A percentile compares a stretch with the other conserved stretches of the same genome.
Conservation (phyloP, 2,113 vertebrate genomes). For the Pyxicephalus adspersus region DNA sequence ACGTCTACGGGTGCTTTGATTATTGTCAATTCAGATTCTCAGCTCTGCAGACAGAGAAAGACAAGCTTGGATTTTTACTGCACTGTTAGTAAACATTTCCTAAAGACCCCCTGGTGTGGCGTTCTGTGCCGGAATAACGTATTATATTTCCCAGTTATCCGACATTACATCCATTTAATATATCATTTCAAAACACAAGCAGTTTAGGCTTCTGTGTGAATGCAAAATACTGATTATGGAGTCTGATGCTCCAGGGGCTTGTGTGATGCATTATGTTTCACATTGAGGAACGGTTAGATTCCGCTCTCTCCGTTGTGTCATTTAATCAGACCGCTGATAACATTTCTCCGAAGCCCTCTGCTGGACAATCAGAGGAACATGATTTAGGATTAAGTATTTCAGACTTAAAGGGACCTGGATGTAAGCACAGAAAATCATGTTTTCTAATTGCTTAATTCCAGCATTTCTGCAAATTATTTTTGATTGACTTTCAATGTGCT, state of each 20-base stretch:
- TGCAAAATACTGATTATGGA: constrained; percentile 45
- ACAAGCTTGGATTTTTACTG: background rate
- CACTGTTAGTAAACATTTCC: constrained; percentile 22
- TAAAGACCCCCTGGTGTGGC: background rate
- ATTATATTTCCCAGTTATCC: constrained; percentile 15
- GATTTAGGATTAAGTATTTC: too few relatives aligned
- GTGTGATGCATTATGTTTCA: constrained; percentile 25
- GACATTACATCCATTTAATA: constrained; percentile 39
- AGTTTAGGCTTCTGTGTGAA: constrained; percentile 36
- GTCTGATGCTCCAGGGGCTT: constrained; percentile 33
- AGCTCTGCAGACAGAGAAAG: too few relatives aligned
- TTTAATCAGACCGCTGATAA: constrained; percentile 5
- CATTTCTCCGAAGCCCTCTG: constrained; percentile 43
- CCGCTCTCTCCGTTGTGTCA: constrained; percentile 8
- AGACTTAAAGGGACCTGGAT: too few relatives aligned
- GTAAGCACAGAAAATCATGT: too few relatives aligned
- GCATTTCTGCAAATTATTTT: too few relatives aligned
- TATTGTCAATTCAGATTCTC: too few relatives aligned
- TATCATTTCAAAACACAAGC: constrained; percentile 21
- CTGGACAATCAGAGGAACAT: constrained; percentile 6
- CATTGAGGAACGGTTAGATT: constrained; percentile 6
- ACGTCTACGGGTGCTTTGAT: too few relatives aligned
- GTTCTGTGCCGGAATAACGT: constrained; percentile 10
- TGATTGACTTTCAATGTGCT: too few relatives aligned
- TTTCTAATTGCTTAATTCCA: too few relatives aligned